These are phyloP conservation scores for Neodiprion pinetum DNA, from an alignment of 1,140 invertebrate genomes.

Conservation along the genomic window DNA sequence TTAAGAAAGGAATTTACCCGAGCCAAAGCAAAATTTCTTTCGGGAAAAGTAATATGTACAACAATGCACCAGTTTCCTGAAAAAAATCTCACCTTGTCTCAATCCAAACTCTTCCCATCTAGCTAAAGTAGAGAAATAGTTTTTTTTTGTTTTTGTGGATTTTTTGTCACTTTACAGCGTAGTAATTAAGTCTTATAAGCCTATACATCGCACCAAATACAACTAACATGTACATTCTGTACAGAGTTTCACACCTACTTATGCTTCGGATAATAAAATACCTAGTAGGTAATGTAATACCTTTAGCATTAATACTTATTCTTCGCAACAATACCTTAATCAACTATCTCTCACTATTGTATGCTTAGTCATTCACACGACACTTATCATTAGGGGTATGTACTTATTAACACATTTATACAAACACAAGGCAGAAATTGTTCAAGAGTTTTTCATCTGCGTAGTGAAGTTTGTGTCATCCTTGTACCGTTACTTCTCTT, in stretches of 20 bases:
- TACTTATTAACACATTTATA: background rate
- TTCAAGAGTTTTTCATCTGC: background rate
- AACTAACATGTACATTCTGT: constrained; percentile 4
- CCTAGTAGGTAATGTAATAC: background rate
- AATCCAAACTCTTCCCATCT: background rate
- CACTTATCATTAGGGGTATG: background rate
- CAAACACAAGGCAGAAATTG: background rate
- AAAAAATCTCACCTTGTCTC: background rate
- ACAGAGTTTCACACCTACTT: constrained; percentile 7
- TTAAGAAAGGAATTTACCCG: constrained; percentile 8
- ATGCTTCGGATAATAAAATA: constrained; percentile 3
- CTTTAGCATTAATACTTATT: background rate
- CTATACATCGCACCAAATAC: constrained; percentile 5
- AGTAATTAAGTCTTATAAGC: background rate
- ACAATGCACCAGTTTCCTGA: background rate
- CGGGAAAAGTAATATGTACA: too few species aligned
- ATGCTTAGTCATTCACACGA: constrained; percentile 5
- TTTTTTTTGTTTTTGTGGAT: background rate
- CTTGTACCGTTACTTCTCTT: background rate
- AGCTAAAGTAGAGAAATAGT: constrained; percentile 7
- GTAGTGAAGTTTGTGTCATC: background rate
- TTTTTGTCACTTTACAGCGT: background rate
- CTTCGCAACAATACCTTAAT: constrained; percentile 2
- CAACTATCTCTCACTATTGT: background rate
- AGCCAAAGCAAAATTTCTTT: constrained; percentile 14